A percentile compares a stretch with the other conserved stretches of the same genome.
These are phyloP conservation scores for Naja naja DNA, from an alignment of 2,113 vertebrate species.

Conservation along the genomic window DNA sequence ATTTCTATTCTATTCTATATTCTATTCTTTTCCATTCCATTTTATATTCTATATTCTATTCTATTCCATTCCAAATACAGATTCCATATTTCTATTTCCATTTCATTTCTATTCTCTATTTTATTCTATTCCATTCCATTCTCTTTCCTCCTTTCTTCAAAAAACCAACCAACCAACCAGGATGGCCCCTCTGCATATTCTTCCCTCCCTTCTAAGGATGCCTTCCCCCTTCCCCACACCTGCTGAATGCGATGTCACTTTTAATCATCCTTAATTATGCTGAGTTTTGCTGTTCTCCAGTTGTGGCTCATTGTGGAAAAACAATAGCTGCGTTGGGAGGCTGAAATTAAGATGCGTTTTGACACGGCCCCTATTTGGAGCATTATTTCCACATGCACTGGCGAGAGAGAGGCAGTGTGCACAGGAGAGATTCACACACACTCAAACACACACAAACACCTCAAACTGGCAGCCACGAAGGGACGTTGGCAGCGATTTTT, in stretches of 20 bases:
- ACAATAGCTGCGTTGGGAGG: background rate
- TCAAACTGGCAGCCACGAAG: background rate
- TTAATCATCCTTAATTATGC: background rate
- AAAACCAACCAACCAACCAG: no score
- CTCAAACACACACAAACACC: background rate
- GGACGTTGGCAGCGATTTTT: background rate
- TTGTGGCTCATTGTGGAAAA: background rate
- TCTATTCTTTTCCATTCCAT: no score
- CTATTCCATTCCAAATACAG: no score
- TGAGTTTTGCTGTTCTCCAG: background rate
- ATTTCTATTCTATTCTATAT: no score
- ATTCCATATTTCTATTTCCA: no score
- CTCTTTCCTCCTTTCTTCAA: background rate
- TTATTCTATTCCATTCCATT: no score
- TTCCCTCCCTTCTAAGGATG: background rate
- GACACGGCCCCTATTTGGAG: background rate
- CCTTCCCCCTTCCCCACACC: background rate
- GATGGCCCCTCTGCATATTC: background rate
- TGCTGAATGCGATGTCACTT: background rate
- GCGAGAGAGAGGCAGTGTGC: background rate
- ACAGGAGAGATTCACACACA: background rate
- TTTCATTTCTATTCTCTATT: no score
- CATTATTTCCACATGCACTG: background rate
- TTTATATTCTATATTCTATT: no score
- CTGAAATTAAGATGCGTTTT: constrained; percentile 14